Evolutionary conservation across 2,888 invertebrate species (phyloP), one percentile per base, ranked within the genome.

Genomic region (Psylliodes chrysocephalus): DNA sequence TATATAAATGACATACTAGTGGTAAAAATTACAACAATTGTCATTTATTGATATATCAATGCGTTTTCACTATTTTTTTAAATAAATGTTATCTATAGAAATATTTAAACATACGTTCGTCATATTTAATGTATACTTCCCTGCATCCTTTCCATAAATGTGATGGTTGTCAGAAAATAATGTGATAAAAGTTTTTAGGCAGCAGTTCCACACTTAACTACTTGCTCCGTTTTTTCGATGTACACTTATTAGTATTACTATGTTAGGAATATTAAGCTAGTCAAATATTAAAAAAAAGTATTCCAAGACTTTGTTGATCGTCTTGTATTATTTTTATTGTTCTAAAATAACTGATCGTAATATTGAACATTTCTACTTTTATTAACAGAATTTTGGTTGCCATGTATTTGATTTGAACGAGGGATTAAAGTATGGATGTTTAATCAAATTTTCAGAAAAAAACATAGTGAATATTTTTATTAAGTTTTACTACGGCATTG

Each of bases 201-300:
- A 28, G 33, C 61, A 60, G 65, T 61, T 71, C 73, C 71, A 56
- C 42, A 57, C 73, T 72, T 70, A 64, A 80, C 79, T 70, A 77
- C 80, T 80, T 80, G 79, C 80, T 80, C 80, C 80, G 72, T 59
- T 70, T 73, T n/a, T 72, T 59, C 25, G 66, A 70, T 76, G 71
- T 75, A 77, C 76, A 75, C 77, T 76, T 67, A 65, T 72, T 78
- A 78, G 79, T 80, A 80, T 79, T 80, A 80, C 72, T 79, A 77
- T 71, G 67, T 74, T 77, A 75, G 74, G 75, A 70, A 74, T 72
- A 19, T 67, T 74, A 77, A 73, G 71, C 79, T 78, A 79, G 79
- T 79, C 79, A 79, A 71, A 70, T 53, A 60, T 67, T 53, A 19
- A 54, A 17, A 25, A 28, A 49, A 52, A 30, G 42, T 55, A 47